Conservation (phyloP, 2,113 vertebrate genomes). For the Crotalus helleri region DNA sequence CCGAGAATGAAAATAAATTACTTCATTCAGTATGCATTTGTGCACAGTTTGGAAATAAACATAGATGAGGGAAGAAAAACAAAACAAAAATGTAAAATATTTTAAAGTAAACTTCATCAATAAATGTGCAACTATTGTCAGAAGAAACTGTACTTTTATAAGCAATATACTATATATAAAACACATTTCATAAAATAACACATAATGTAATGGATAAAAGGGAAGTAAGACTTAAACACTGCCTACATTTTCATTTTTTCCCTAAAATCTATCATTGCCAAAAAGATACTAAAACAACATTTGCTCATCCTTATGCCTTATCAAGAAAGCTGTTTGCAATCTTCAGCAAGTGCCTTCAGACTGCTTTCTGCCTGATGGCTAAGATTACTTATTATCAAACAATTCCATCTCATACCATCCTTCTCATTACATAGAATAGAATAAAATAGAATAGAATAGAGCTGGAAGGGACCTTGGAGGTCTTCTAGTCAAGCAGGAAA, state of each 20-base stretch:
- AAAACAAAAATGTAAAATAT: neutral
- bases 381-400: neutral
- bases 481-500: too few species aligned
- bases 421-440: neutral
- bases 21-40: constrained; percentile 64
- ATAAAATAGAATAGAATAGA: too few species aligned
- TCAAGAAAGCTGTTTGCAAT: neutral
- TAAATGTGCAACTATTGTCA: neutral
- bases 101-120: neutral
- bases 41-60: constrained; percentile 38
- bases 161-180: neutral
- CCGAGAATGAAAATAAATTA: constrained; percentile 64
- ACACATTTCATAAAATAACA: neutral
- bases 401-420: neutral
- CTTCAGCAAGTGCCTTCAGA: neutral
- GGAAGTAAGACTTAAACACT: neutral
- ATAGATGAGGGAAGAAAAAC: neutral
- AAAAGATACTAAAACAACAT: neutral
- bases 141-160: neutral
- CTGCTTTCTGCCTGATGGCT: neutral
- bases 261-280: neutral
- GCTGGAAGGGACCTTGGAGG: too few species aligned
- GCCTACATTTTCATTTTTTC: neutral
- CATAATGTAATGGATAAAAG: neutral
- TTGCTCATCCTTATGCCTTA: neutral